Evolutionary conservation across 2,113 vertebrate genomes (phyloP).

Genomic region (Eulacestoma nigropectus): DNA sequence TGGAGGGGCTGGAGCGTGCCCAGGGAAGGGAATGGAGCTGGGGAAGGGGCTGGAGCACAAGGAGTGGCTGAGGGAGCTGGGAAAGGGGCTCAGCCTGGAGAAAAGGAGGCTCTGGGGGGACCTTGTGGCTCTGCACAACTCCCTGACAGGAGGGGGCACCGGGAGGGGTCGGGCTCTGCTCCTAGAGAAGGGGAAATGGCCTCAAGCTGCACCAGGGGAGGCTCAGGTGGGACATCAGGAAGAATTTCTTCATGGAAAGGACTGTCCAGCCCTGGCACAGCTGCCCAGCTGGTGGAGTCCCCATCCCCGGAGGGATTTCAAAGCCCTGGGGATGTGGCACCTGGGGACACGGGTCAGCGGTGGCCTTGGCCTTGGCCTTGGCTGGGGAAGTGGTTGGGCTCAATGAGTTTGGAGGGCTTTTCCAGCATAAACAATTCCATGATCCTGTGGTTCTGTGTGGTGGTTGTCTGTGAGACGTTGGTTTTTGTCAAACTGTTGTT

Average conservation of each 20-base stretch:
- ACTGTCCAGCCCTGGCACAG: not conserved
- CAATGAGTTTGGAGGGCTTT: not conserved
- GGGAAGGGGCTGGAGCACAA: not conserved
- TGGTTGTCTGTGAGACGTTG: not conserved
- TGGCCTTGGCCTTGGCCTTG: not conserved
- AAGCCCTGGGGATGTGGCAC: not conserved
- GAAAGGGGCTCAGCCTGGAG: not conserved
- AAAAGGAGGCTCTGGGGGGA: not conserved
- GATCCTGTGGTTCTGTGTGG: not conserved
- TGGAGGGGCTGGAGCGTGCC: accelerated
- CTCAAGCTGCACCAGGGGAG: accelerated
- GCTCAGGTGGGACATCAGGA: accelerated
- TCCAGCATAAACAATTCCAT: not conserved
- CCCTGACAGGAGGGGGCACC: not conserved
- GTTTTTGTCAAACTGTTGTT: not conserved
- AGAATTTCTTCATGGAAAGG: not conserved
- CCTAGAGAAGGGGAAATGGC: accelerated
- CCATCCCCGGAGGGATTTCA: not conserved
- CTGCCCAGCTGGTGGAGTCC: not conserved
- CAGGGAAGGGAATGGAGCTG: accelerated
- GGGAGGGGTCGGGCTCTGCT: accelerated
- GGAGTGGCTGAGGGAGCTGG: not conserved
- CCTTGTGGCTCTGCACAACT: not conserved
- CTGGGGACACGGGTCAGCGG: accelerated
- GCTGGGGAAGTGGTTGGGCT: not conserved